Evolutionary conservation across 2,888 invertebrate genomes (phyloP).

Genomic region (Baccha elongata): DNA sequence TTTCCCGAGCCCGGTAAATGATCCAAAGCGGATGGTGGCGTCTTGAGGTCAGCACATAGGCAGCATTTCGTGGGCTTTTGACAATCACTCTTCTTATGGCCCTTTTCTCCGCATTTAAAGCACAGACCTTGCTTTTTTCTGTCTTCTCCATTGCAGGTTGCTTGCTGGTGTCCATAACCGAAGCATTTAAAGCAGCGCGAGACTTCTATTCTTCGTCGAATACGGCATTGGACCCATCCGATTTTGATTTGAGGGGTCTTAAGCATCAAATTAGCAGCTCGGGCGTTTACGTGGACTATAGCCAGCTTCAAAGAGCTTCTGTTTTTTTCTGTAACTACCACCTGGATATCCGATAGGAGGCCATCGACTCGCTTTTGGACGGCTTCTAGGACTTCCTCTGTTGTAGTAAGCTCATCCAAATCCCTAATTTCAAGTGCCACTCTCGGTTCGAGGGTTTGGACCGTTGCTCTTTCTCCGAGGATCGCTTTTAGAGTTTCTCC

Average conservation of each 20-base stretch:
- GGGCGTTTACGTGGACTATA: neutral
- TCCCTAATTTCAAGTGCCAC: conserved; percentile 21
- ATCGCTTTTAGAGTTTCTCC: neutral
- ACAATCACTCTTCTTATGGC: neutral
- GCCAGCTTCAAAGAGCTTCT: conserved; percentile 23
- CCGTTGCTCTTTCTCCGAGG: conserved; percentile 1
- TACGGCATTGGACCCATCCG: conserved; percentile 12
- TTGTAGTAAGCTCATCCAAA: conserved; percentile 28
- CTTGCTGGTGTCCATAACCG: conserved; percentile 12
- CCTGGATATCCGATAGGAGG: neutral
- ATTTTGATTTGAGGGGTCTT: conserved; percentile 10
- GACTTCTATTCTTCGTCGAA: neutral
- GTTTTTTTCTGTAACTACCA: neutral
- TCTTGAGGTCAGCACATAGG: neutral
- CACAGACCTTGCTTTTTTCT: neutral
- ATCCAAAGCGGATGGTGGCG: neutral
- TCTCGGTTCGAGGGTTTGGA: conserved; percentile 2
- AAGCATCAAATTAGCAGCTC: neutral
- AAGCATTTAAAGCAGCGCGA: conserved; percentile 21
- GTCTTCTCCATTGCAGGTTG: neutral
- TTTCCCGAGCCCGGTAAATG: conserved; percentile 3
- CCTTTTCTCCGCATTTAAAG: conserved; percentile 12
- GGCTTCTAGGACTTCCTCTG: conserved; percentile 23
- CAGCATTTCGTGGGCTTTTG: neutral
- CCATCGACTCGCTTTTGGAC: neutral